Evolutionary conservation across 2,888 invertebrate genomes (phyloP), one percentile per base, ranked within the genome.

Genomic region (Dolomedes plantarius): DNA sequence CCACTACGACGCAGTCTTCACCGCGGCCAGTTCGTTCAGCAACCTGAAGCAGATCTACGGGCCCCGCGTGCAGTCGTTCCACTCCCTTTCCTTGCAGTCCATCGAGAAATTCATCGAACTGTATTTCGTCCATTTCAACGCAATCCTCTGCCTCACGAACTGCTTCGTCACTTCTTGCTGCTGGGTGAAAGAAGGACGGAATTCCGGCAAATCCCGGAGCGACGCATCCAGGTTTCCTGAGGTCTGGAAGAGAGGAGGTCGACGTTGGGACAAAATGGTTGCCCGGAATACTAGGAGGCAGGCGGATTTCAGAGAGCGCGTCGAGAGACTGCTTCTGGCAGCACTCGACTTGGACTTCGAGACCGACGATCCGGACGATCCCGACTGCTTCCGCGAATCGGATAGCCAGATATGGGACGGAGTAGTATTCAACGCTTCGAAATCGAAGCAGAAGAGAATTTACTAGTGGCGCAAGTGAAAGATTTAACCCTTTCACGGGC

Each of bases 131-230:
- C 27, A 62, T 16, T 74, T 81, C 11, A 46, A 46, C 0, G 39
- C 6, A 7, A 23, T 27, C 5, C 6, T 69, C 0, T 68, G 81
- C 16, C 36, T 74, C 28, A 75, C 81, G 1, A 5, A 81, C 62
- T 75, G 81, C 27, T 81, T 81, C 29, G 62, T 81, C 16, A 50
- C 81, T 1, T 16, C n/a, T 3, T 29, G 67, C 19, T 74, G 62
- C 11, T 81, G 81, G 81, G 13, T 9, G 0, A 81, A 75, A 23
- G 3, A 23, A n/a, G 67, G 50, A 31, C 36, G 23, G 73, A 31
- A 16, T 13, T 16, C 29, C n/a, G 13, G 3, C 50, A 23, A 23
- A 0, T 50, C n/a, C n/a, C 13, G 62, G 36, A 9, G 9, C 9
- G 5, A 5, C 6, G 9, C 9, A 9, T 7, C 9, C 6, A 5